Evolutionary conservation across 2,888 invertebrate species (phyloP).

Genomic region (Arenicola marina): DNA sequence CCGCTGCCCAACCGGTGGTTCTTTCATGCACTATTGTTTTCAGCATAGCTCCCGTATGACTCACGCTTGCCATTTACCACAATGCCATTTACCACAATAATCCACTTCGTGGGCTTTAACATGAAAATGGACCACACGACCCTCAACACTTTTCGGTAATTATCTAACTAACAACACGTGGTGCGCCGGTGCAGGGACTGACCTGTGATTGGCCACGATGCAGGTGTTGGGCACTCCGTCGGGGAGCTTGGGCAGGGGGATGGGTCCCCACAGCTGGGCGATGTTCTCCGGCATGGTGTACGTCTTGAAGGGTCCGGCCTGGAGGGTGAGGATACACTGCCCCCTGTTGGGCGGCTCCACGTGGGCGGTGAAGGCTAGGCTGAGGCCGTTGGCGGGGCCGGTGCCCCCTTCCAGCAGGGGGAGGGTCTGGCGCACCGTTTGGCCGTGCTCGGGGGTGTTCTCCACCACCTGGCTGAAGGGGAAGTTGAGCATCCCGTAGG

Average conservation of each 20-base stretch:
- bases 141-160: too few relatives aligned
- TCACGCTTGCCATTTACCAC: too few relatives aligned
- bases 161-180: too few relatives aligned
- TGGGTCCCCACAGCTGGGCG: conserved; percentile 58
- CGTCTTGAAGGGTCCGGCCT: conserved; percentile 55
- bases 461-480: conserved; percentile 45
- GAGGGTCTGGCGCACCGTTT: conserved; percentile 26
- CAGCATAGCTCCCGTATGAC: too few relatives aligned
- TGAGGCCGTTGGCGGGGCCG: conserved; percentile 45
- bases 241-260: conserved; percentile 51
- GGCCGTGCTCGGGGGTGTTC: conserved; percentile 30
- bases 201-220: conserved; percentile 56
- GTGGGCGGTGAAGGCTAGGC: conserved; percentile 37
- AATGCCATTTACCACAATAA: too few relatives aligned
- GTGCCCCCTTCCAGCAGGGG: conserved; percentile 51
- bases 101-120: too few relatives aligned
- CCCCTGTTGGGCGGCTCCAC: conserved; percentile 43
- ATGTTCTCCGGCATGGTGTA: conserved; percentile 57
- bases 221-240: conserved; percentile 52
- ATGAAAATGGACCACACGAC: too few relatives aligned
- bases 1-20: too few relatives aligned
- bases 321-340: conserved; percentile 44
- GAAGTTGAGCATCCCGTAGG: conserved; percentile 48
- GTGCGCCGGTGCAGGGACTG: too few relatives aligned
- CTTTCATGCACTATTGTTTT: too few relatives aligned